phyloP scores from a whole-genome alignment of 2,888 invertebrate species.

The Caenorhabditis wallacei region DNA sequence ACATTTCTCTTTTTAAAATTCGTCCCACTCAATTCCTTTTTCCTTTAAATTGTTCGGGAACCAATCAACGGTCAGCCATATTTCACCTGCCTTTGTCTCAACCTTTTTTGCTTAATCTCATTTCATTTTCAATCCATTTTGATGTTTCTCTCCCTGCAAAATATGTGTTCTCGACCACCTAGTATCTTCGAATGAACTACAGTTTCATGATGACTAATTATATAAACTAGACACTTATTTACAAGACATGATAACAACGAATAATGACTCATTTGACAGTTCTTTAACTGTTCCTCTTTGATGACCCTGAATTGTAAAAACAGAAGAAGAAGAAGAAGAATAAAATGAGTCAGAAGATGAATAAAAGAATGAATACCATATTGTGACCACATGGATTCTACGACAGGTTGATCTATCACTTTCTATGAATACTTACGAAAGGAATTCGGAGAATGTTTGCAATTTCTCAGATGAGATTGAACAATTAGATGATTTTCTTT shows the following conservation, averaged over 20 bases:
- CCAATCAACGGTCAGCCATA: conserved; percentile 12
- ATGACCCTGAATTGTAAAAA: conserved; percentile 39
- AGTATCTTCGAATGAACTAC: not conserved
- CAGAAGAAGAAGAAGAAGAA: not conserved
- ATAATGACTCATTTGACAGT: conserved; percentile 36
- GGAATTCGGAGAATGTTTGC: not conserved
- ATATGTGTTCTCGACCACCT: not conserved
- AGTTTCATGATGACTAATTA: conserved; percentile 13
- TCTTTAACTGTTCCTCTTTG: not conserved
- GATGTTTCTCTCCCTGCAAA: conserved; percentile 5
- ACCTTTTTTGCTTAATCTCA: not conserved
- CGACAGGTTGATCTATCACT: conserved; percentile 21
- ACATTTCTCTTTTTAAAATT: conserved; percentile 24
- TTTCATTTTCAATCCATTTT: not conserved
- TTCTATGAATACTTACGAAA: not conserved
- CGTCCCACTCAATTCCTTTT: conserved; percentile 7
- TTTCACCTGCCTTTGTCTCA: conserved; percentile 23
- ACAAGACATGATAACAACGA: conserved; percentile 16
- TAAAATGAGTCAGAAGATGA: conserved; percentile 27
- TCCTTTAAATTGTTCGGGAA: conserved; percentile 14
- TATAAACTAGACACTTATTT: conserved; percentile 3
- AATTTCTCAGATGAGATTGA: no score
- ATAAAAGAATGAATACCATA: conserved; percentile 19
- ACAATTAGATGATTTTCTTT: no score
- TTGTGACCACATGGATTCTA: conserved; percentile 41